Evolutionary conservation across 2,113 vertebrate genomes (phyloP), one percentile per base, ranked within the genome.

Genomic region (Candoia aspera): DNA sequence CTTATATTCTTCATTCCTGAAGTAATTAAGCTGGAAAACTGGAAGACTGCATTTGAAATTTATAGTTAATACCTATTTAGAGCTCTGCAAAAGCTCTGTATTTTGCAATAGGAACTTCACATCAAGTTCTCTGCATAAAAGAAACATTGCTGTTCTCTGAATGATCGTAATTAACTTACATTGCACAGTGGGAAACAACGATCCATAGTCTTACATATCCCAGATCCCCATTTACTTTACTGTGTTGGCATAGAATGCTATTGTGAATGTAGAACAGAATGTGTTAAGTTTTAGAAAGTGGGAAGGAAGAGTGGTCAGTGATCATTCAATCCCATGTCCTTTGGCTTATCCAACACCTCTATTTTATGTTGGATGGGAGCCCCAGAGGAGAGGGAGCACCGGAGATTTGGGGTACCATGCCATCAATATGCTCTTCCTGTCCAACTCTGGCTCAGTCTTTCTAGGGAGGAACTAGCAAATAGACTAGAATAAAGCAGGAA

Each of bases 391-490:
- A 58, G 15, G 42, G 29, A 4, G 9, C 19, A 46, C 24, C 49
- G 37, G 58, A 62, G 13, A 88, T 21, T 26, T 62, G 12, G 19
- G 1, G 24, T 60, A 8, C 58, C n/a, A 37, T 88, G 37, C 3
- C 57, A 59, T 58, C 21, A 33, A 12, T 13, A 33, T 57, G 6
- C 29, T 46, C 33, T 6, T 54, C 4, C 1, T 26, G 23, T 9
- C 3, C 9, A 42, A 37, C 4, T 24, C 24, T 37, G 17, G 89
- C 93, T 94, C 94, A 93, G 68, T 94, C 90, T 94, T 96, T 29
- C 33, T 64, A 49, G 11, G 59, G 8, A 68, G 13, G 42, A 12
- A 68, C 60, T 54, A 15, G 46, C 53, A 2, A 59, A 59, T 59
- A 59, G 6, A 58, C 19, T 58, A 58, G 57, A 58, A 59, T 59